Evolutionary conservation across 2,113 vertebrate species (phyloP), one percentile per base, ranked within the genome.

Genomic region (Siphamia tubifer): DNA sequence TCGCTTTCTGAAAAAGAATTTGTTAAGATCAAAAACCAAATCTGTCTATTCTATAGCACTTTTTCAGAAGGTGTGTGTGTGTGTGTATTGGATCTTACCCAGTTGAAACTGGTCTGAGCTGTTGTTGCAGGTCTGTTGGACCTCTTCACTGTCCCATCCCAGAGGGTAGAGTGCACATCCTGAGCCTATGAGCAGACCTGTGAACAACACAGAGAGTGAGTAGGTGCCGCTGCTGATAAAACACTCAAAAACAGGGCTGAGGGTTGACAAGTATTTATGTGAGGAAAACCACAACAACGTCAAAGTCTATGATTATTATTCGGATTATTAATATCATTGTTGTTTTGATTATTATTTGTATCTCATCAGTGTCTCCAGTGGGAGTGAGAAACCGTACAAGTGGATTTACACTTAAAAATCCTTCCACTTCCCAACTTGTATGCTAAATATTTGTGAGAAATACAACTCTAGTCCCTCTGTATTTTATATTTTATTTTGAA

Each of bases 131-230:
- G 96, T 96, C 90, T 99, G 98, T 54, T 90, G 91, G 39, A 99
- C 94, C 79, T 99, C 98, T 86, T 99, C 98, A 30, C 98, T 98
- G 90, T 95, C 96, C 98, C 97, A 99, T 73, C 98, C 98, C 89
- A 99, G 84, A 11, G 98, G 97, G 72, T 98, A 99, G 49, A 99
- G 95, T 1, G 97, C 96, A 53, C 98, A 99, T 62, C 98, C 98
- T 4, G 98, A 96, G 24, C 96, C 96, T 0, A 98, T 96, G 82
- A 99, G 88, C 84, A 99, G 88, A 70, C 97, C 98, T 99, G 87
- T 12, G 54, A 21, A 69, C 2, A 19, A 20, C 23, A 55, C 11
- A 12, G 12, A 67, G 40, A 76, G 47, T n/a, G n/a, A n/a, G n/a
- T n/a, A n/a, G n/a, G n/a, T n/a, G n/a, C n/a, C n/a, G 5, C n/a